Conservation (phyloP, 2,888 invertebrate species). For the Cacoxenus indagator region DNA sequence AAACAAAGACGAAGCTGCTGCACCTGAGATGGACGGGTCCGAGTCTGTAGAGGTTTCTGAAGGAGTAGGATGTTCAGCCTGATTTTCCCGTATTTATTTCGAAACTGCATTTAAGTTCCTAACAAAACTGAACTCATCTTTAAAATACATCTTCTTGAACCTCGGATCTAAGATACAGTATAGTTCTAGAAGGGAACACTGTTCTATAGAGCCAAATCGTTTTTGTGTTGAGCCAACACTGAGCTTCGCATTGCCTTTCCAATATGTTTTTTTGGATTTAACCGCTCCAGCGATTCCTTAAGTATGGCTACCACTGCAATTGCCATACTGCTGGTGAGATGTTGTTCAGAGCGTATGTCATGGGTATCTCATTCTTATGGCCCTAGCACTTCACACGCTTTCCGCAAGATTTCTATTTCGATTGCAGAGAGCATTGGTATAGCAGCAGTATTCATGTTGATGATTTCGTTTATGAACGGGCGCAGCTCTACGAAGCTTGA, state of each 20-base stretch:
- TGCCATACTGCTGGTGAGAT: not conserved
- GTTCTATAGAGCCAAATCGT: not conserved
- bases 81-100: not conserved
- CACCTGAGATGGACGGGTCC: not conserved
- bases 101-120: not conserved
- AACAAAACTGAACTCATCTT: not conserved
- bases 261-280: not conserved
- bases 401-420: too few species aligned
- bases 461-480: not conserved
- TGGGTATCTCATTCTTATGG: not conserved
- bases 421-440: not conserved
- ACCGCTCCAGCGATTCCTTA: not conserved
- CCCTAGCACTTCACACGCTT: not conserved
- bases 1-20: not conserved
- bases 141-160: not conserved
- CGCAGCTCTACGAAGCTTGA: not conserved
- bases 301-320: not conserved
- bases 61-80: not conserved
- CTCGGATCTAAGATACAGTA: not conserved
- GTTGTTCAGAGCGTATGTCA: not conserved
- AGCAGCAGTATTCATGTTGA: not conserved
- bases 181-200: not conserved
- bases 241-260: too few species aligned
- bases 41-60: not conserved
- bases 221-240: too few species aligned